phyloP scores from a whole-genome alignment of 2,888 invertebrate genomes.

The Acanthopleura granulata region DNA sequence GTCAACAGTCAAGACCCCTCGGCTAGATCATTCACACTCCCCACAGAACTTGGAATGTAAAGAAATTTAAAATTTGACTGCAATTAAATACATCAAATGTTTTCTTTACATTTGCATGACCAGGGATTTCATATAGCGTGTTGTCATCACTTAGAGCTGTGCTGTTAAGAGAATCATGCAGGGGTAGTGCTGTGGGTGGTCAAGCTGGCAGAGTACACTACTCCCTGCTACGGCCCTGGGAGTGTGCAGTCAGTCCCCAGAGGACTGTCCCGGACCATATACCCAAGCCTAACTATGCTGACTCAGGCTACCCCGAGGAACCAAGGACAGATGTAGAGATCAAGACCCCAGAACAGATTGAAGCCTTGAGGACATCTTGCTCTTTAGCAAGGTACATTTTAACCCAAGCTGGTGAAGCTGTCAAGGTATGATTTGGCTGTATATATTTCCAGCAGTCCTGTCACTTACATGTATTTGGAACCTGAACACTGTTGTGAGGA shows the following conservation, averaged over 20 bases:
- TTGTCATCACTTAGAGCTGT: background rate
- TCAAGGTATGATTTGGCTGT: slow-evolving; percentile 39
- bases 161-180: background rate
- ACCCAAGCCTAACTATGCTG: slow-evolving; percentile 48
- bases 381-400: slow-evolving; percentile 51
- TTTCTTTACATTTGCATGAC: background rate
- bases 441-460: background rate
- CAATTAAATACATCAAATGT: background rate
- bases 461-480: too few relatives aligned
- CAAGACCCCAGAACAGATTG: slow-evolving; percentile 47
- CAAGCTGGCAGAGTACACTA: background rate
- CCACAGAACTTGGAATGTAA: too few relatives aligned
- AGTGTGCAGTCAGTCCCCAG: slow-evolving; percentile 32
- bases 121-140: background rate
- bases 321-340: slow-evolving; percentile 40
- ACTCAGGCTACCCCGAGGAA: slow-evolving; percentile 26
- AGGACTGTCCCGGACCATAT: slow-evolving; percentile 46
- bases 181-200: too few relatives aligned
- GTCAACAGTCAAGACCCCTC: too few relatives aligned
- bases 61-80: too few relatives aligned
- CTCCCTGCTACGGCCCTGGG: slow-evolving; percentile 6
- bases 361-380: slow-evolving; percentile 50
- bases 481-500: too few relatives aligned
- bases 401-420: slow-evolving; percentile 34
- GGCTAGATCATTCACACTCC: too few relatives aligned